Evolutionary conservation across 2,113 vertebrate species (phyloP).

Genomic region (Mola mola): DNA sequence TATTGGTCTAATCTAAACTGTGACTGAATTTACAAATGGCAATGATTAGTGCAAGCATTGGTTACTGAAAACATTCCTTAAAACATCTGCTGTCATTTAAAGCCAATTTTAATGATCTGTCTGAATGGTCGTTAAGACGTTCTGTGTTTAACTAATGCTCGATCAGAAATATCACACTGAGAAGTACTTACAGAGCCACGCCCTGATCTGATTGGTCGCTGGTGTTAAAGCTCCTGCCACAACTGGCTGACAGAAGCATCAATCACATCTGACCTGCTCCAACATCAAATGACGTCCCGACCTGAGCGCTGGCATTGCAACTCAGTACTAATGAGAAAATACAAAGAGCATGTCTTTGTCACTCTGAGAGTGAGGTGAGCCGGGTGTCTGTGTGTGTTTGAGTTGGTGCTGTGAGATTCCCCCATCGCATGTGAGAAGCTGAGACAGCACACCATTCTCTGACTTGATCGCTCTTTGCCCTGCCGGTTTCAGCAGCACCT

Average conservation of each 20-base stretch:
- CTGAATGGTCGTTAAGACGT: constrained; percentile 24
- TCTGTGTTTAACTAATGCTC: constrained; percentile 38
- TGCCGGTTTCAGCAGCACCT: constrained; percentile 39
- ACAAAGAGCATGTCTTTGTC: constrained; percentile 40
- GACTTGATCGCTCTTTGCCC: constrained; percentile 26
- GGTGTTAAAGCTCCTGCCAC: constrained; percentile 42
- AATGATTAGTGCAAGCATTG: no score
- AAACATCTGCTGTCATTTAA: constrained; percentile 52
- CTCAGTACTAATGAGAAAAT: constrained; percentile 69
- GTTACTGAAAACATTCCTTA: constrained; percentile 16
- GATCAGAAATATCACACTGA: constrained; percentile 3
- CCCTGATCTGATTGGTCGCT: constrained; percentile 58
- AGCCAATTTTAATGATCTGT: constrained; percentile 34
- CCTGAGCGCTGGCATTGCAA: constrained; percentile 42
- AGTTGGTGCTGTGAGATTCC: constrained; percentile 66
- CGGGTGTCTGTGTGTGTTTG: constrained; percentile 38
- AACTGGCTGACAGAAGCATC: constrained; percentile 44
- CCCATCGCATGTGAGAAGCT: constrained; percentile 60
- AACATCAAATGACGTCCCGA: constrained; percentile 24
- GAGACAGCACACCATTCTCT: constrained; percentile 53
- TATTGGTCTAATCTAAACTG: no score
- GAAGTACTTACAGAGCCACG: constrained; percentile 30
- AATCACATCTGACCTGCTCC: constrained; percentile 41
- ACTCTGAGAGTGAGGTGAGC: constrained; percentile 6
- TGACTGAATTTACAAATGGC: no score